Evolutionary conservation across 1,140 invertebrate species (phyloP), one percentile per base, ranked within the genome.

Genomic region (Penaeus chinensis): DNA sequence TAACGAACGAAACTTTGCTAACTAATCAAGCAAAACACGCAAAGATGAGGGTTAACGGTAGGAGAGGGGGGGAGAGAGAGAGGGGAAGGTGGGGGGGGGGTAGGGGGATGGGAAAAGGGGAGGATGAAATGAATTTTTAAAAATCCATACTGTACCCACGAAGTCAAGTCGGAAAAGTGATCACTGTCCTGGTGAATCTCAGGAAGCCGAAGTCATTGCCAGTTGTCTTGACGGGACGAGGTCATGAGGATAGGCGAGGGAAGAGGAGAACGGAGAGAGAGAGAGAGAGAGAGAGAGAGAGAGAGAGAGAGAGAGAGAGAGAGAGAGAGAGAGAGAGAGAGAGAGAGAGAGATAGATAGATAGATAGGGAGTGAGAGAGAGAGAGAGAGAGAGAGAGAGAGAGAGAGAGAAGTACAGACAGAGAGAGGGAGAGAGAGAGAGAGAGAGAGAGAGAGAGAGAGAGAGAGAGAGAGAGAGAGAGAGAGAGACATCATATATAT

Each of bases 341-440:
- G 62, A 11, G 62, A 81, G 65, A 80, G n/a, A 80, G 19, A 8
- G 22, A 54, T 16, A 74, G 22, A 61, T 54, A 27, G 19, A 61
- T 1, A 32, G 20, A 13, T 24, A 20, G 18, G 27, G 3, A 61
- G n/a, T 32, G 47, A 54, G 8, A 1, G 47, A 27, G 10, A 22
- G n/a, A 62, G 27, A 62, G 24, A 32, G 47, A 77, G 19, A 74
- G 71, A 78, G n/a, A 37, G 80, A 62, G 24, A 65, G 80, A 65
- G 80, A 65, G 63, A 82, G 63, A 82, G 80, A 42, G 80, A 37
- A 47, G 18, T 27, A 78, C 27, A 78, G 37, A 78, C 13, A 78
- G 76, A 78, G 42, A 78, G 76, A 78, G 76, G 76, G 37, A 78
- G 76, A 78, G 80, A 62, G 24, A 65, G 80, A 65, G 80, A 65